These are phyloP conservation scores for Lasioglossum zephyrum DNA, from an alignment of 2,888 invertebrate genomes.

Conservation along the genomic window DNA sequence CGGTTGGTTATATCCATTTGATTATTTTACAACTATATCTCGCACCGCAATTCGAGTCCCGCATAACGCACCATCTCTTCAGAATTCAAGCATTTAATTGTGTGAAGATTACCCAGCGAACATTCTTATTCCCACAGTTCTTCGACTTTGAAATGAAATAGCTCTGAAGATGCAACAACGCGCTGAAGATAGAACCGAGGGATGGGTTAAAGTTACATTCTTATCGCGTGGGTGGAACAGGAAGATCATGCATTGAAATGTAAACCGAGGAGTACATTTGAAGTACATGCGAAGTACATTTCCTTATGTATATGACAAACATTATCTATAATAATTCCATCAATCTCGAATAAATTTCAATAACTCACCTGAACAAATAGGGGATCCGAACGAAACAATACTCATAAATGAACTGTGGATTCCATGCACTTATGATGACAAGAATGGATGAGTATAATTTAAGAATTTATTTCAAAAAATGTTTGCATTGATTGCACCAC, in stretches of 20 bases:
- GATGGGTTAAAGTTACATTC: slow-evolving; percentile 5
- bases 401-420: neutral
- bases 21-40: neutral
- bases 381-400: neutral
- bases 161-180: neutral
- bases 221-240: slow-evolving; percentile 5
- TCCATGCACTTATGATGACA: neutral
- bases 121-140: slow-evolving; percentile 5
- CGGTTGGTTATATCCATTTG: neutral
- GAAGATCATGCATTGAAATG: slow-evolving; percentile 2
- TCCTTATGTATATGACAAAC: neutral
- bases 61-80: neutral
- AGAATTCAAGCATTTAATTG: no score
- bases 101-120: neutral
- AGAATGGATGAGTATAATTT: neutral
- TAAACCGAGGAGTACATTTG: slow-evolving; percentile 1
- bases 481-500: no score
- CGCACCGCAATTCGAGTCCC: neutral
- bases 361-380: neutral
- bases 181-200: neutral
- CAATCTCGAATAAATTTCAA: neutral
- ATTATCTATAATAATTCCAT: neutral
- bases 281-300: neutral
- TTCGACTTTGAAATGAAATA: neutral
- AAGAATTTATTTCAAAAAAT: no score